Evolutionary conservation across 2,797 vertebrate species (phyloP), one percentile per base, ranked within the genome.

Genomic region (Glyptemys insculpta): DNA sequence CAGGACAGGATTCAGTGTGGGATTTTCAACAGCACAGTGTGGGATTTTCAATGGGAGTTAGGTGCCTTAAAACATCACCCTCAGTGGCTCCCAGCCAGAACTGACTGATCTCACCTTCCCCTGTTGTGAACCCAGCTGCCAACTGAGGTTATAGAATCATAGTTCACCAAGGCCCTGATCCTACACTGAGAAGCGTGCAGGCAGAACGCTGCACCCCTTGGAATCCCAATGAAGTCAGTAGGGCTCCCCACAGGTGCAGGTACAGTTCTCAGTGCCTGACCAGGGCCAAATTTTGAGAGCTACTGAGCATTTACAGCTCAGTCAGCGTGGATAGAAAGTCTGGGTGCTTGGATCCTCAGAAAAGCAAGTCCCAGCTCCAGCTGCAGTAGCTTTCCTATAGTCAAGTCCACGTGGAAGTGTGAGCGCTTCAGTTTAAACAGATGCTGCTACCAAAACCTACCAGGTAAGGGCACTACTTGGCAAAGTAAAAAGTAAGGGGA

Each of bases 41-140:
- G 50, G 50, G 54, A 54, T 54, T 54, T 54, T 54, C 54, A 54
- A 83, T 3, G 41, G 50, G 57, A 68, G 68, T 50, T 14, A 79
- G 27, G 14, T 34, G 31, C 12, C 31, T 11, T 6, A 1, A 27
- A 56, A 41, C 34, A 12, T 34, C 34, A 78, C 5, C 8, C 0
- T 50, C 49, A 65, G 49, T 65, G 53, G 11, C 37, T 76, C 34
- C 54, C 6, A 54, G 21, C 1, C 27, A 94, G 72, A 41, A 34
- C 15, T 37, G 14, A 2, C 79, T 27, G 74, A 79, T 29, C n/a
- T 34, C 41, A 37, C 15, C 16, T 11, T 49, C 65, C 37, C 47
- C 11, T 62, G 31, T 34, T 34, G 7, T 62, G 31, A 62, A 62
- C 31, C 31, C 15, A 34, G 59, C 3, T 62, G 59, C 57, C 14